These are phyloP conservation scores for Aplochiton taeniatus DNA, from an alignment of 2,797 vertebrate species.

Conservation along the genomic window DNA sequence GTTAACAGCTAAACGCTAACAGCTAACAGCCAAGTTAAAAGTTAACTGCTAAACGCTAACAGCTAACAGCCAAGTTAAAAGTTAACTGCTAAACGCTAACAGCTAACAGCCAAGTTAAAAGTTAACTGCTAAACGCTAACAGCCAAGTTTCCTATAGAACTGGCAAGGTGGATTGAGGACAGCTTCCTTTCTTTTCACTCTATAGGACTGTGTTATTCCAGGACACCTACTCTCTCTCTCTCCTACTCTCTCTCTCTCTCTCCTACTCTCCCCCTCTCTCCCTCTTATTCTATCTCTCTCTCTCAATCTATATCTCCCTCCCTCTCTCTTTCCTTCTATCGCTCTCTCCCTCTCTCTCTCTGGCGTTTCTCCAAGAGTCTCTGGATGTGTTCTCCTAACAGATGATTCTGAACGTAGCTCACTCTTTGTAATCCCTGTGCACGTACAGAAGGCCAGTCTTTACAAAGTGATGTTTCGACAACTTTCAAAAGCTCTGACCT, in stretches of 20 bases:
- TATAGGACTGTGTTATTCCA: too few species aligned
- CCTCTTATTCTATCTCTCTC: neutral
- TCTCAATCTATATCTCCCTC: neutral
- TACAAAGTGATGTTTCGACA: conserved; percentile 45
- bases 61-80: too few species aligned
- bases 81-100: too few species aligned
- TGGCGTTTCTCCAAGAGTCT: conserved; percentile 26
- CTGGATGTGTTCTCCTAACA: conserved; percentile 56
- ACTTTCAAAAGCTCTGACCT: conserved; percentile 43
- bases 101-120: too few species aligned
- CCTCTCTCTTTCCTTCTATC: neutral
- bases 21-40: too few species aligned
- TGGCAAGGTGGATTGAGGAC: too few species aligned
- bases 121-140: too few species aligned
- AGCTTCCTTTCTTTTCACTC: too few species aligned
- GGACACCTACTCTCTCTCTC: neutral
- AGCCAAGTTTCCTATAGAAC: too few species aligned
- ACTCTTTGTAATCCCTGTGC: conserved; percentile 46
- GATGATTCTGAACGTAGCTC: conserved; percentile 45
- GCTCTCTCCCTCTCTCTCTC: neutral
- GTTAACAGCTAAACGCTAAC: too few species aligned
- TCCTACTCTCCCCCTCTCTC: neutral
- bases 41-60: too few species aligned
- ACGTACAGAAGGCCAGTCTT: conserved; percentile 51
- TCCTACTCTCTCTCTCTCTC: conserved; percentile 14